Base-by-base conservation (phyloP, 1,140 invertebrate species). In the Drosophila azteca region DNA sequence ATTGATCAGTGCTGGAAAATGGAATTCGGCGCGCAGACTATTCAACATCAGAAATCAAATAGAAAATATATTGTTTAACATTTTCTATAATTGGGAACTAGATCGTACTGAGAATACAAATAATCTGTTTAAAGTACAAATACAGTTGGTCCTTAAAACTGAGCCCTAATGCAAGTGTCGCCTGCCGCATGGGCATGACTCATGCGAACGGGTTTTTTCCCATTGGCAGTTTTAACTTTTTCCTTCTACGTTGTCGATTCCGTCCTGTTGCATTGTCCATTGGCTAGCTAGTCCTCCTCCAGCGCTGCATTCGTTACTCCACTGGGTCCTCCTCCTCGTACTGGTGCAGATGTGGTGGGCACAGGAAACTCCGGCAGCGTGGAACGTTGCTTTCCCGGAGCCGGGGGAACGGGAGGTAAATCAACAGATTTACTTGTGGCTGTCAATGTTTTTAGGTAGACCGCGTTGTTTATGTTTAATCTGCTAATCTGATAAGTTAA, bases 341-440 rank as follows among this genome's bases (percentile, higher is more conserved):
- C 20, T 15, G 81, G 50, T 46, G 58, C 29, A 3, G 41, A 41
- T 6, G 62, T 54, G 11, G 24, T 64, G 11, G 62, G 35, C 7
- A 50, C 46, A 5, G 77, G 81, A 31, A 85, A 85, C 50, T 84
- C 80, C 9, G 80, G 81, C n/a, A 84, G 52, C 5, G 67, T 76
- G 6, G 77, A 64, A 2, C 67, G 51, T 26, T 73, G 77, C 9
- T 71, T 90, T 3, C 54, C 76, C 8, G 72, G 66, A 17, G 85
- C 66, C 7, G 85, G 75, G 0, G 85, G 85, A 43, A 90, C 85
- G 13, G 78, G 26, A 45, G 85, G 87, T 65, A 90, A 74, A 46
- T 90, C 87, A 0, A 90, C 85, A 2, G 85, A 90, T 46, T 90
- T 90, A 61, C 85, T 79, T 11, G 68, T 71, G 57, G 87, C 85